Evolutionary conservation across 2,113 vertebrate species (phyloP), one percentile per base, ranked within the genome.

Genomic region (Ellobius talpinus): DNA sequence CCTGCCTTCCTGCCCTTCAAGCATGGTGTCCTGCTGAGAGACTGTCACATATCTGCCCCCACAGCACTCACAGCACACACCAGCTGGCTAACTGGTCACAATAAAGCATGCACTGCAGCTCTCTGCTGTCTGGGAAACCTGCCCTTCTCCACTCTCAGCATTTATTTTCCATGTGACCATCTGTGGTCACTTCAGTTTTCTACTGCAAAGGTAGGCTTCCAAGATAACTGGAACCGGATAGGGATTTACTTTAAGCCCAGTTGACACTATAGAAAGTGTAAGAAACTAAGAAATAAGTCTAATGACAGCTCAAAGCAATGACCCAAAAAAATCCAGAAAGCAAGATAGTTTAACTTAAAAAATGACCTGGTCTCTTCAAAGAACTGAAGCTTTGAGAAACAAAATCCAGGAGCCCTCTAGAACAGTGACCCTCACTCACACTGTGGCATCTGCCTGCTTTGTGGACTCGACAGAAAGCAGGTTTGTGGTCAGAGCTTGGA

Each of bases 81-180:
- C 0, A 9, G 17, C 77, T 79, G 63, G 63, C 84, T 26, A 81
- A 1, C 45, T 95, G 88, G 76, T 90, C 74, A 63, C 0, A 1
- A 36, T 4, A 47, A 19, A 2, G 61, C 17, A 0, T 1, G 21
- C 0, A 7, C 0, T 0, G 24, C 10, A 7, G 0, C 24, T 12
- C 24, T 31, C n/a, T 8, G 50, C 36, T 0, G 1, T 14, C 23
- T 45, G 47, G 76, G 23, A 68, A 61, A 36, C 0, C 0, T 12
- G 13, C 21, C 31, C 36, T 47, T 52, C 50, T 58, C 26, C 14
- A 66, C 33, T 42, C n/a, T 23, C 70, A 52, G n/a, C n/a, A 45
- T 16, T 36, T 55, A 84, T 47, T 84, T 47, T 74, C 1, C 0
- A 1, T 5, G 31, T 24, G 58, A 91, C 23, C 65, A 81, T 29